Base-by-base conservation (phyloP, 2,797 vertebrate species). In the Gobionotothen gibberifrons region DNA sequence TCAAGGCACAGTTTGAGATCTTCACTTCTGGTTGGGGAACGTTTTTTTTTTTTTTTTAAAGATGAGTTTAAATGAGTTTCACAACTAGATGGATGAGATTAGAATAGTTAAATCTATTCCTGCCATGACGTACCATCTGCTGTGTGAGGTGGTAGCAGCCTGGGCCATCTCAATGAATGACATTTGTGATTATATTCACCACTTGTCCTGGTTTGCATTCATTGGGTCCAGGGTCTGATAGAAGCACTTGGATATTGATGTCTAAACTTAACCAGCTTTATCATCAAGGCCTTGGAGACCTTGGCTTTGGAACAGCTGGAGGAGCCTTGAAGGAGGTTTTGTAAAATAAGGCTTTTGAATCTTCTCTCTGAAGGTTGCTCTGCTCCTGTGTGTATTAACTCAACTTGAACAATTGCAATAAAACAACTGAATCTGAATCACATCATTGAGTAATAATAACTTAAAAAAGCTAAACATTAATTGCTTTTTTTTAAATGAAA, bases 111-210 rank as follows among this genome's bases (percentile, higher is more conserved):
- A 52, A 83, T 81, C 49, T 68, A 71, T 81, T 90, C 48, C 11
- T 3, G 47, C 9, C 8, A 64, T 76, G 51, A 63, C 53, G 1
- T 43, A 74, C 80, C 85, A 89, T 87, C 88, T 90, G 85, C 36
- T 77, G 74, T 22, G 59, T 19, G 40, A 72, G 73, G 76, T 85
- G 70, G 58, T 75, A 82, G 58, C 32, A 83, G 58, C 32, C 55
- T 48, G 73, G 36, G 65, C 54, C 21, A 22, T 15, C 51, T 55
- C 54, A 74, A 66, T 74, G 59, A 83, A 76, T 76, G 60, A 58
- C 42, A 53, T 80, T 59, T 78, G 21, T 21, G 42, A 76, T 60
- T 68, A 67, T 72, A 58, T 66, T 74, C 51, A 13, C 39, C 32
- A 21, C 47, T 69, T 78, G 26, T 43, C 3, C 40, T 49, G 21